Percentiles rank a stretch among this genome's conserved stretches.
Conservation (phyloP, 2,888 invertebrate species). For the Laothoe populi region DNA sequence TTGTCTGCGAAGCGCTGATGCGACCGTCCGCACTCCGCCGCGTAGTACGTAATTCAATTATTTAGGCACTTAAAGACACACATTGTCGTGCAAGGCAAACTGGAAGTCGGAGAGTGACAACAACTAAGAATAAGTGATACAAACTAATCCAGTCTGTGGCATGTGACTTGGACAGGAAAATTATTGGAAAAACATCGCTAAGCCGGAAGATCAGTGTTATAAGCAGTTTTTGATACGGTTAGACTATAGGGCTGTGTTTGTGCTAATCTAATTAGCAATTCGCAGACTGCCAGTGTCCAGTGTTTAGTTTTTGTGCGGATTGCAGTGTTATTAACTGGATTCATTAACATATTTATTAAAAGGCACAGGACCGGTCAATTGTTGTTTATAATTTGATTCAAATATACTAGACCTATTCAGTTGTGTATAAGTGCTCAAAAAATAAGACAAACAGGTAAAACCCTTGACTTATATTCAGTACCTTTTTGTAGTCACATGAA, state of each 20-base stretch:
- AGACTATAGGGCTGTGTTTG: not conserved
- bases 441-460: not conserved
- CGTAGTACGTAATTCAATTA: constrained; percentile 22
- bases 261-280: constrained; percentile 7
- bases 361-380: too few relatives aligned
- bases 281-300: not conserved
- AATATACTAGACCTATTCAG: too few relatives aligned
- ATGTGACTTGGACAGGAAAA: constrained; percentile 10
- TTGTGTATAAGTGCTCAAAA: not conserved
- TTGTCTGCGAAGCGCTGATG: constrained; percentile 38
- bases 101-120: constrained; percentile 13
- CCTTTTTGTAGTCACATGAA: too few relatives aligned
- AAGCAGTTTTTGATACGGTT: not conserved
- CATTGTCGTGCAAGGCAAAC: constrained; percentile 15
- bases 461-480: too few relatives aligned
- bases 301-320: constrained; percentile 6
- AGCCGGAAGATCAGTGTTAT: not conserved
- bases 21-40: constrained; percentile 1
- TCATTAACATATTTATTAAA: not conserved
- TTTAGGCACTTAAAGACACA: constrained; percentile 22
- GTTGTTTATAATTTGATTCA: too few relatives aligned
- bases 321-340: constrained; percentile 5
- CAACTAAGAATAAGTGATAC: not conserved
- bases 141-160: not conserved
- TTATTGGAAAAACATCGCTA: not conserved